A percentile compares a stretch with the other conserved stretches of the same genome.
phyloP scores from a whole-genome alignment of 2,888 invertebrate genomes.

The Drosophila stalkeri region DNA sequence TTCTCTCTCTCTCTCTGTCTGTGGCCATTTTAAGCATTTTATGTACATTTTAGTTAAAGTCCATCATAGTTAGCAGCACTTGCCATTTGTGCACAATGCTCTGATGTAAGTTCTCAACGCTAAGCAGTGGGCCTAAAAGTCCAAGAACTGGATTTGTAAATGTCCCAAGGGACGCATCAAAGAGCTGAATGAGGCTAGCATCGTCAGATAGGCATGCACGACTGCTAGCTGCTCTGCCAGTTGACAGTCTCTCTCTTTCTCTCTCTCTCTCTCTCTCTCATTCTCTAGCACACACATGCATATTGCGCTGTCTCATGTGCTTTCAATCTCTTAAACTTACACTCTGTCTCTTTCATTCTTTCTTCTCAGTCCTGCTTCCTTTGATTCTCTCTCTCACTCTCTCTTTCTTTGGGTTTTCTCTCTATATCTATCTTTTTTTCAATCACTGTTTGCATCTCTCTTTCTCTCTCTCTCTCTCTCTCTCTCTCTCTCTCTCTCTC shows the following conservation, averaged over 20 bases:
- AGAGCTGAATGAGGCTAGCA: not conserved
- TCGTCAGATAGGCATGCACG: not conserved
- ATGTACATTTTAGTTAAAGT: constrained; percentile 15
- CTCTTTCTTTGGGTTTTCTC: too few relatives aligned
- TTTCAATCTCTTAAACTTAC: not conserved
- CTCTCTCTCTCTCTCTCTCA: not conserved
- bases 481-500: too few relatives aligned
- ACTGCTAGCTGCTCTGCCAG: not conserved
- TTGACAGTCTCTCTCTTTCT: not conserved
- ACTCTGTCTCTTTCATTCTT: too few relatives aligned
- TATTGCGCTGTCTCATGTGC: too few relatives aligned
- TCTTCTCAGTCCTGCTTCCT: too few relatives aligned
- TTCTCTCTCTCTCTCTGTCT: not conserved
- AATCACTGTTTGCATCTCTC: not conserved
- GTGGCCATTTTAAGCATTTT: constrained; percentile 11
- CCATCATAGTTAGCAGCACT: constrained; percentile 24
- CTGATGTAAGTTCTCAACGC: constrained; percentile 10
- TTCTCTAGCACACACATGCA: not conserved
- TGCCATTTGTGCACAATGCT: constrained; percentile 17
- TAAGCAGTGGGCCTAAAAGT: not conserved
- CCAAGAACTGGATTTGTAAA: not conserved
- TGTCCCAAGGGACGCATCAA: constrained; percentile 1
- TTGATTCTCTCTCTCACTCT: too few relatives aligned
- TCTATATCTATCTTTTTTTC: too few relatives aligned
- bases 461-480: not conserved